These are phyloP conservation scores for Mactromeris polynyma DNA, from an alignment of 2,888 invertebrate genomes.

Conservation along the genomic window DNA sequence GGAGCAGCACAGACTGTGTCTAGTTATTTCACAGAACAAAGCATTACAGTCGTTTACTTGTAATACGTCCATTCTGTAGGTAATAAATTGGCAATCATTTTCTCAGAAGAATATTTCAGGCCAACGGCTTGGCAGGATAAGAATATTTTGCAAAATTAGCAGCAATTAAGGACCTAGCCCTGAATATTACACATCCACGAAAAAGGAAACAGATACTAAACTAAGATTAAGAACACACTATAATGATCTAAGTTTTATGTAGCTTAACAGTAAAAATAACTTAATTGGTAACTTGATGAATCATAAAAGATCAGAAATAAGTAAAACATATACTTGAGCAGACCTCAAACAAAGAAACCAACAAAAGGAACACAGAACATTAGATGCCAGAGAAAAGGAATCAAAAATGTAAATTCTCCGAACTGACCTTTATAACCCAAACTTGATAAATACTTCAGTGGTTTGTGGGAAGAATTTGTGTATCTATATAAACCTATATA, in stretches of 20 bases:
- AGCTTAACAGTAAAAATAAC: not conserved
- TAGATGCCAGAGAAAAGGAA: no score
- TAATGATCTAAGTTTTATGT: not conserved
- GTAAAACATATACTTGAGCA: no score
- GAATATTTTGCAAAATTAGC: not conserved
- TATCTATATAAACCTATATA: no score
- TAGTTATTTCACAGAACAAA: not conserved
- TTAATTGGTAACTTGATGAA: not conserved
- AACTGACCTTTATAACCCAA: no score
- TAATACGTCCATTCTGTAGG: constrained; percentile 10
- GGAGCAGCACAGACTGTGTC: not conserved
- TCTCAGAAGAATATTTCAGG: not conserved
- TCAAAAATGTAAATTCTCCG: no score
- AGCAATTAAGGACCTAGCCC: not conserved
- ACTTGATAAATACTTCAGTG: no score
- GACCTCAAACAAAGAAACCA: not conserved
- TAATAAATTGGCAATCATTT: constrained; percentile 18
- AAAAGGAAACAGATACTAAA: not conserved
- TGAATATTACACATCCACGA: not conserved
- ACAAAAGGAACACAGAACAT: no score
- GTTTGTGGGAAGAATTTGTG: no score
- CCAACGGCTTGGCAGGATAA: not conserved
- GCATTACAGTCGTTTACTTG: not conserved
- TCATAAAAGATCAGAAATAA: not conserved
- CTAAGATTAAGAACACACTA: not conserved